phyloP scores from a whole-genome alignment of 2,888 invertebrate species.

The Actias luna region DNA sequence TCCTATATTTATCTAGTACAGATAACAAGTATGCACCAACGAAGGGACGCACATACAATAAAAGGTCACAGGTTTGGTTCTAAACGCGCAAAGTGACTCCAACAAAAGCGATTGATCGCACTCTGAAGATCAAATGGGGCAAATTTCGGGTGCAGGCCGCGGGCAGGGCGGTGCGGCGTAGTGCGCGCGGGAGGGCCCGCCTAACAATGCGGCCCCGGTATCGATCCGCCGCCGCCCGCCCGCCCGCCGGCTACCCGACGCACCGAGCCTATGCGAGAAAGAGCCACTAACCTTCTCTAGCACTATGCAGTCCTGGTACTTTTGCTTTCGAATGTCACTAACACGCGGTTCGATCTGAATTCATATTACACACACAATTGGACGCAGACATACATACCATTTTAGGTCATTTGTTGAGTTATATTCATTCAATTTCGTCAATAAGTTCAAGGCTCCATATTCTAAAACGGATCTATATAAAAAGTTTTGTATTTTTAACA shows the following conservation, averaged over 20 bases:
- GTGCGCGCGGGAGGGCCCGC: slow-evolving; percentile 41
- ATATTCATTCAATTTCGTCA: neutral
- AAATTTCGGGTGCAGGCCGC: slow-evolving; percentile 68
- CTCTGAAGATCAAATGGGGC: slow-evolving; percentile 76
- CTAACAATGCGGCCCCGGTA: slow-evolving; percentile 79
- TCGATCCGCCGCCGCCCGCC: slow-evolving; percentile 68
- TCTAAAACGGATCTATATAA: neutral
- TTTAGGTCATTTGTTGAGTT: neutral
- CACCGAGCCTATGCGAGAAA: slow-evolving; percentile 58
- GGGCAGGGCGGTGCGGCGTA: slow-evolving; percentile 49
- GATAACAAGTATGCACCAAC: neutral
- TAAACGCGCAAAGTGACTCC: slow-evolving; percentile 66
- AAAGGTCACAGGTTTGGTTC: slow-evolving; percentile 20
- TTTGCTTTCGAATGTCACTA: slow-evolving; percentile 61
- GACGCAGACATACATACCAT: slow-evolving; percentile 6
- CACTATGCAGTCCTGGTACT: slow-evolving; percentile 70
- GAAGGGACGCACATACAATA: neutral
- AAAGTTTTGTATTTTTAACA: too few species aligned
- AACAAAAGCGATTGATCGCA: slow-evolving; percentile 77
- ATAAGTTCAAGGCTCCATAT: neutral
- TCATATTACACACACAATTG: slow-evolving; percentile 10
- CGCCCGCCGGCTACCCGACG: slow-evolving; percentile 57
- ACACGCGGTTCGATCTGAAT: slow-evolving; percentile 34
- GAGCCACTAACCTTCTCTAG: slow-evolving; percentile 46
- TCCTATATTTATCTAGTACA: neutral